Conservation (phyloP, 2,113 vertebrate genomes). For the Xiphorhynchus elegans region DNA sequence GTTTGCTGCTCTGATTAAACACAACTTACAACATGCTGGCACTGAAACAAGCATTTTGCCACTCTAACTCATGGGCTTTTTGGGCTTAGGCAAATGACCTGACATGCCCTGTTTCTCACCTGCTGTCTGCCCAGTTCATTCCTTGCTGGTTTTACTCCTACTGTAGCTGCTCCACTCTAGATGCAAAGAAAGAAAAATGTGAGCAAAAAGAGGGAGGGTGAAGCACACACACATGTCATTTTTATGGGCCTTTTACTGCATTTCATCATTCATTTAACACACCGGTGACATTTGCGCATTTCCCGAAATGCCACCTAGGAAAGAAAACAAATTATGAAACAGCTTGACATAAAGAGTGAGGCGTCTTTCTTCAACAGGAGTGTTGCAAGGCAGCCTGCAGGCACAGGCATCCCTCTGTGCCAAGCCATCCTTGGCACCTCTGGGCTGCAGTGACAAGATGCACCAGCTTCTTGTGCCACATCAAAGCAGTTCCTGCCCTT, state of each 20-base stretch:
- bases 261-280: neutral
- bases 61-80: neutral
- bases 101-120: neutral
- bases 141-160: neutral
- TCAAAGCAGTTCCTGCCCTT: neutral
- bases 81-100: neutral
- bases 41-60: neutral
- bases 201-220: neutral
- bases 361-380: fast-evolving
- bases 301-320: neutral
- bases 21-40: neutral
- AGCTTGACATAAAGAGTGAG: neutral
- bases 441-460: neutral
- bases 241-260: neutral
- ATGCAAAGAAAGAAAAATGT: neutral
- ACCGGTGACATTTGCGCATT: neutral
- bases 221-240: neutral
- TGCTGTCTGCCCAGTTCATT: neutral
- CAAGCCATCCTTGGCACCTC: neutral
- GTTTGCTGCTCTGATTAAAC: neutral
- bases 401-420: neutral
- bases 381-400: neutral
- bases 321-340: neutral
- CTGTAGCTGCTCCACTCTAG: neutral
- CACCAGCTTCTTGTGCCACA: neutral